phyloP scores from a whole-genome alignment of 1,140 invertebrate genomes.

The Thaumatotibia leucotreta region DNA sequence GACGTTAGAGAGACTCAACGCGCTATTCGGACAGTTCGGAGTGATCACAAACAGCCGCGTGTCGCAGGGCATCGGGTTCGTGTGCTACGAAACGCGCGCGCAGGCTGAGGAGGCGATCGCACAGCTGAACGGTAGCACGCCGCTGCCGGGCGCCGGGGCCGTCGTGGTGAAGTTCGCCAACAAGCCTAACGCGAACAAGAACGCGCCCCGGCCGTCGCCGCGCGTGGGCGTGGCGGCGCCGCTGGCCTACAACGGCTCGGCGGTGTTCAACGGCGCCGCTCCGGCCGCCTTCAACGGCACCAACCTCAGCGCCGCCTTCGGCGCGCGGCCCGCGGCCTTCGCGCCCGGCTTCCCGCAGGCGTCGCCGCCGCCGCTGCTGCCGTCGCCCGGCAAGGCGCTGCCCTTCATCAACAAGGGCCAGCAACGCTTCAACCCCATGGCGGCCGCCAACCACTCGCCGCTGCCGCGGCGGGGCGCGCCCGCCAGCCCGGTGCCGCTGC shows the following conservation, averaged over 20 bases:
- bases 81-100: slow-evolving; percentile 64
- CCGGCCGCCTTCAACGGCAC: slow-evolving; percentile 57
- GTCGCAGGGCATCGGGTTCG: slow-evolving; percentile 72
- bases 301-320: slow-evolving; percentile 55
- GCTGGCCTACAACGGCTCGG: slow-evolving; percentile 55
- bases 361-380: slow-evolving; percentile 64
- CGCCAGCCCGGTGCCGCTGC: slow-evolving; percentile 60
- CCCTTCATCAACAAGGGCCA: slow-evolving; percentile 74
- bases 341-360: slow-evolving; percentile 61
- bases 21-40: slow-evolving; percentile 62
- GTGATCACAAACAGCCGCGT: slow-evolving; percentile 71
- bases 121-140: slow-evolving; percentile 64
- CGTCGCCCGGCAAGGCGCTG: slow-evolving; percentile 70
- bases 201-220: slow-evolving; percentile 41
- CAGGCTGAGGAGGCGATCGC: slow-evolving; percentile 74
- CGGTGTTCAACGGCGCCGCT: slow-evolving; percentile 53
- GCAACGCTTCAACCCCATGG: slow-evolving; percentile 74
- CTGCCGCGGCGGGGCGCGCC: slow-evolving; percentile 64
- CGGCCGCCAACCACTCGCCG: slow-evolving; percentile 60
- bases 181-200: slow-evolving; percentile 64
- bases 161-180: slow-evolving; percentile 74
- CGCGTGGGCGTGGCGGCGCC: slow-evolving; percentile 42
- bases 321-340: slow-evolving; percentile 50
- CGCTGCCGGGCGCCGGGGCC: slow-evolving; percentile 58
- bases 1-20: slow-evolving; percentile 68